Conservation (phyloP, 2,113 vertebrate species). For the Phodopus roborovskii region DNA sequence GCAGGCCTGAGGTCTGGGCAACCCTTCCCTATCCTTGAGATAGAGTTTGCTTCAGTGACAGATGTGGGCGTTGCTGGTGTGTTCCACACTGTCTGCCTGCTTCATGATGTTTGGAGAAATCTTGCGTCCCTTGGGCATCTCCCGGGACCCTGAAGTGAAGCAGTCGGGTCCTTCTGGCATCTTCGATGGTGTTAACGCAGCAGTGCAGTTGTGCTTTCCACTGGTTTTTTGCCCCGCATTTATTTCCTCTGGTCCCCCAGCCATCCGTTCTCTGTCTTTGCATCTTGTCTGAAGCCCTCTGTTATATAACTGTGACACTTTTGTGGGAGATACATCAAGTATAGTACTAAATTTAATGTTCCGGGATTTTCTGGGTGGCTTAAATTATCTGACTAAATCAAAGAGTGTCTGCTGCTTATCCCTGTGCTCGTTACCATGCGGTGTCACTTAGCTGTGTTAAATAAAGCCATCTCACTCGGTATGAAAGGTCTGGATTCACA, state of each 20-base stretch:
- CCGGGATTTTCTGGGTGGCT: neutral
- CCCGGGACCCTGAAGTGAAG: neutral
- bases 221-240: neutral
- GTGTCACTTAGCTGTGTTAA: neutral
- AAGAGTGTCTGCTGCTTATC: neutral
- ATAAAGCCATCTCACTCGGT: neutral
- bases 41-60: neutral
- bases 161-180: neutral
- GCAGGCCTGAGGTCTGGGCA: neutral
- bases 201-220: neutral
- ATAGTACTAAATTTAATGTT: neutral
- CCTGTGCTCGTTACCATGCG: neutral
- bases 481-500: neutral
- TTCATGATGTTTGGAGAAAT: neutral
- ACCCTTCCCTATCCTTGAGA: neutral
- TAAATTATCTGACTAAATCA: neutral
- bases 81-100: neutral
- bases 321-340: neutral
- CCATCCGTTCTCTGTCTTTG: neutral
- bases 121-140: neutral
- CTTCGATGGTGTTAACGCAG: conserved; percentile 7
- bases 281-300: neutral
- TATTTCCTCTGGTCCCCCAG: neutral
- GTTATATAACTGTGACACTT: neutral
- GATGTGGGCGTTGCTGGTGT: neutral